phyloP scores from a whole-genome alignment of 2,888 invertebrate genomes.

The Mechanitis mazaeus region DNA sequence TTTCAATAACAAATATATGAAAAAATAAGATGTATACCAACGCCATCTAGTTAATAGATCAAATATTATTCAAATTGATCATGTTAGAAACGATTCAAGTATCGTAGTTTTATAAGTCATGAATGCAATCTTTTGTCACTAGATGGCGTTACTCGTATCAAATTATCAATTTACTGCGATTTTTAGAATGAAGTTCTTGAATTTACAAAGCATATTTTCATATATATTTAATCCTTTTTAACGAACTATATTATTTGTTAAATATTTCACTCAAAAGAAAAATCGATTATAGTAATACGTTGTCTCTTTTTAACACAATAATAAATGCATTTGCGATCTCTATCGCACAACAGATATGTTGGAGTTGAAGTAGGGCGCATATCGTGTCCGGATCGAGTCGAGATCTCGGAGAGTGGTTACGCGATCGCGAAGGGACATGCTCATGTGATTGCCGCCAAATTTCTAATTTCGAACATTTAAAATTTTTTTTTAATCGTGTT shows the following conservation, averaged over 20 bases:
- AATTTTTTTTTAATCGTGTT: conserved; percentile 37
- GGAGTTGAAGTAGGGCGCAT: conserved; percentile 70
- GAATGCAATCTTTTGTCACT: too few species aligned
- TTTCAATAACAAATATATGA: too few species aligned
- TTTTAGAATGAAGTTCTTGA: too few species aligned
- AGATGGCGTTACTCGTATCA: too few species aligned
- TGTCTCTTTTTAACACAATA: conserved; percentile 17
- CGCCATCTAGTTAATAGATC: too few species aligned
- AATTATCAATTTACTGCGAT: too few species aligned
- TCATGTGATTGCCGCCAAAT: conserved; percentile 71
- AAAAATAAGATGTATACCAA: too few species aligned
- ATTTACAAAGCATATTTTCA: too few species aligned
- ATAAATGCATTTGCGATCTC: conserved; percentile 42
- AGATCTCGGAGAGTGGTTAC: conserved; percentile 70
- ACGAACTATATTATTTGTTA: neutral
- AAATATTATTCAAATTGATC: too few species aligned
- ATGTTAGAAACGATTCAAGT: too few species aligned
- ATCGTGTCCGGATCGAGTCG: conserved; percentile 61
- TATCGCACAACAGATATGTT: conserved; percentile 54
- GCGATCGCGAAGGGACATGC: conserved; percentile 68
- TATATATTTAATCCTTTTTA: neutral
- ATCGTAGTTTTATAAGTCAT: too few species aligned
- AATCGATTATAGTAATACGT: neutral
- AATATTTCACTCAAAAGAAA: neutral
- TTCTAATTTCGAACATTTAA: conserved; percentile 47